Conservation (phyloP, 2,797 vertebrate species). For the Arctocebus calabarensis region DNA sequence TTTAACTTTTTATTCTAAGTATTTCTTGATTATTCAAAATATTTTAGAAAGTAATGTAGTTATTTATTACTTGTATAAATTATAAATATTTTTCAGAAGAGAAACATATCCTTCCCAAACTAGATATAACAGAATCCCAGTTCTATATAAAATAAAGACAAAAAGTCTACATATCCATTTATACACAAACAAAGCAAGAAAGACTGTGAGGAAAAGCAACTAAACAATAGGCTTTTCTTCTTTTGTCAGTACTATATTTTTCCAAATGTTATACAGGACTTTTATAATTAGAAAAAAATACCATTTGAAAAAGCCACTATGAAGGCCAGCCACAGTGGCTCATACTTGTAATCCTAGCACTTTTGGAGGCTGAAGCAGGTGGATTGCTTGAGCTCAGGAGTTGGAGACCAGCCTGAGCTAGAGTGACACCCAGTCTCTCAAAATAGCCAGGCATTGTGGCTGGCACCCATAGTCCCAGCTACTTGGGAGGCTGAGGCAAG, state of each 20-base stretch:
- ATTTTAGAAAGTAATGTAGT: not conserved
- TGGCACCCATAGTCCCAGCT: too few species aligned
- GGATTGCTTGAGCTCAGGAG: too few species aligned
- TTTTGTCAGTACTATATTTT: not conserved
- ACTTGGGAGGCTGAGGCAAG: too few species aligned
- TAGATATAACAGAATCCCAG: not conserved
- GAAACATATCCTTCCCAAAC: not conserved
- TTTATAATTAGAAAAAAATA: not conserved
- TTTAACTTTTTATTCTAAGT: not conserved
- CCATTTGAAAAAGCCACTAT: not conserved
- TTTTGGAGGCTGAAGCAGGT: too few species aligned
- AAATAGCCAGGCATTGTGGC: too few species aligned
- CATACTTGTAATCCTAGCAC: too few species aligned
- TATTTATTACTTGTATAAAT: not conserved
- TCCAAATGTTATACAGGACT: not conserved
- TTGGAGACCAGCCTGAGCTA: too few species aligned
- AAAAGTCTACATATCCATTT: not conserved
- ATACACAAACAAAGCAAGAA: not conserved
- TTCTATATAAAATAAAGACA: slow-evolving; percentile 35
- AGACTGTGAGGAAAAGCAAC: not conserved
- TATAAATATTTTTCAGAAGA: slow-evolving; percentile 23
- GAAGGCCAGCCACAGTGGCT: too few species aligned
- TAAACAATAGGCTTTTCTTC: not conserved
- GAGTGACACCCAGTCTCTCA: too few species aligned
- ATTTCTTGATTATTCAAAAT: slow-evolving; percentile 4